phyloP scores from a whole-genome alignment of 2,888 invertebrate genomes.

The Oxyteleia sp. region DNA sequence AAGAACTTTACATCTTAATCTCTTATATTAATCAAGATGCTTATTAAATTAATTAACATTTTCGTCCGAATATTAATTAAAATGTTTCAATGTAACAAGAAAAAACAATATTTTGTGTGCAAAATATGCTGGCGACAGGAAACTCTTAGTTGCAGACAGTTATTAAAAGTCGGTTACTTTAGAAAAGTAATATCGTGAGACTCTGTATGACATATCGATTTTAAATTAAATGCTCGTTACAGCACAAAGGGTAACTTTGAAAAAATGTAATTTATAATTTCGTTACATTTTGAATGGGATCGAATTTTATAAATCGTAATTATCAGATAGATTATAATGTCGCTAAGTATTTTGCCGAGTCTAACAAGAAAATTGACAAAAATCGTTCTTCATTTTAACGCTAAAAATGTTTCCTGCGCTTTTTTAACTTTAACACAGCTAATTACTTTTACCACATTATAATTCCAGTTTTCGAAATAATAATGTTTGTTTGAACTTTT shows the following conservation, averaged over 20 bases:
- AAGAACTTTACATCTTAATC: too few relatives aligned
- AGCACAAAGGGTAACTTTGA: not conserved
- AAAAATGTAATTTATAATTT: not conserved
- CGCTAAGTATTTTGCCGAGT: not conserved
- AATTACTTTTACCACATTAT: too few relatives aligned
- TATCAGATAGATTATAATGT: not conserved
- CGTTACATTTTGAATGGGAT: not conserved
- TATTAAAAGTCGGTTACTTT: not conserved
- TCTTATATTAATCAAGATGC: too few relatives aligned
- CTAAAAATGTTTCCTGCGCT: too few relatives aligned
- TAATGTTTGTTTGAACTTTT: too few relatives aligned
- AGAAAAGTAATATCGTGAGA: not conserved
- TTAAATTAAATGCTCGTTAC: not conserved
- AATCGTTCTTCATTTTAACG: too few relatives aligned
- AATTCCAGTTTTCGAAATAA: too few relatives aligned
- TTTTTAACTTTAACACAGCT: too few relatives aligned
- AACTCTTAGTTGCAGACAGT: not conserved
- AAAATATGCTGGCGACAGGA: not conserved
- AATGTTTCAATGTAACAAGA: too few relatives aligned
- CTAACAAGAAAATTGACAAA: not conserved
- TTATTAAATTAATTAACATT: too few relatives aligned
- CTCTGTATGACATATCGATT: conserved; percentile 1
- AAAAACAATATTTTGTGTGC: not conserved
- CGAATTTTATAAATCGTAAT: not conserved
- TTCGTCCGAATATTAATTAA: too few relatives aligned